Evolutionary conservation across 23 tunicate genomes (phyloP), one percentile per base, ranked within the genome.

Genomic region (Diplosoma virens): DNA sequence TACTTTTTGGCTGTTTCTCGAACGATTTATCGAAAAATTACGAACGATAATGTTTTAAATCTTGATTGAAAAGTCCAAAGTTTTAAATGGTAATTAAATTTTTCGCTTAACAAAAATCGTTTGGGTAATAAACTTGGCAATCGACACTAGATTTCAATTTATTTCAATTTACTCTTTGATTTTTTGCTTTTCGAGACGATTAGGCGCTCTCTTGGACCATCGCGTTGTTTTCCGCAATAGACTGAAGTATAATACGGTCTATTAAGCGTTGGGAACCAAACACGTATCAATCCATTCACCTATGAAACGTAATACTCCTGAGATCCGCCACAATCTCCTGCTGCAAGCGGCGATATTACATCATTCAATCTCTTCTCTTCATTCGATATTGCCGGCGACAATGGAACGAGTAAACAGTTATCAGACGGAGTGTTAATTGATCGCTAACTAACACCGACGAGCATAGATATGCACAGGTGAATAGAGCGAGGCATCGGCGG

Each of bases 191-290:
- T 41, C 34, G 35, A 27, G 34, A 29, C 35, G n/a, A n/a, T 27
- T 29, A 61, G 35, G 18, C 6, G 69, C 69, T 9, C 9, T 27
- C 2, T 61, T 61, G 9, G 34, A n/a, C 35, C 6, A 5, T 29
- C 35, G 69, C 30, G 69, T 61, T 4, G 3, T 26, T 9, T 29
- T 29, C 7, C 30, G 35, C 34, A 35, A 61, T 61, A 61, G 69
- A 68, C 75, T 25, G 53, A 17, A 27, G 29, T 34, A 68, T 72
- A 72, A 50, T 72, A 72, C 78, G 78, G 61, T 72, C 83, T 64
- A 78, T 78, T 78, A 76, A 65, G 73, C 28, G 45, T 25, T 25
- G 29, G 83, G 73, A 78, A 78, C 61, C 61, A n/a, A 64, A 78
- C 32, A 78, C 73, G 63, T 14, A 0, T 64, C 24, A 73, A 1